Conservation (phyloP, 1,140 invertebrate genomes). For the Drosophila obscura region DNA sequence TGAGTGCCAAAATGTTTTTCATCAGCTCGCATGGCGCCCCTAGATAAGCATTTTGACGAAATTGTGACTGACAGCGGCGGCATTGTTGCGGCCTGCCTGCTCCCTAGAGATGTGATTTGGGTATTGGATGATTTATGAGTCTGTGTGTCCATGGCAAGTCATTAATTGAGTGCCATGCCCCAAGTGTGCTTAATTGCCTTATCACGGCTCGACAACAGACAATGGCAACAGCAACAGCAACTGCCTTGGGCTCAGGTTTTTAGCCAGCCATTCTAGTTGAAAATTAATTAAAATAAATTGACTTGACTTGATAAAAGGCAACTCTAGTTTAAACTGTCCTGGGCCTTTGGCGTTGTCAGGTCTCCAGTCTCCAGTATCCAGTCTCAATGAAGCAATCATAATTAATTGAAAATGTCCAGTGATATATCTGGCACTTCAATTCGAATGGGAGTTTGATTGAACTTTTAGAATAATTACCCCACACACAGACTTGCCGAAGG, state of each 20-base stretch:
- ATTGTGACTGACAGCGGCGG: slow-evolving; percentile 34
- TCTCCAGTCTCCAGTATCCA: not conserved
- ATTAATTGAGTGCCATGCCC: slow-evolving; percentile 67
- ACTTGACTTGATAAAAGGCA: slow-evolving; percentile 4
- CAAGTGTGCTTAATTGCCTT: slow-evolving; percentile 61
- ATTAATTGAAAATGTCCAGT: slow-evolving; percentile 16
- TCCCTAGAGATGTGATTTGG: slow-evolving; percentile 13
- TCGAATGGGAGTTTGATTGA: not conserved
- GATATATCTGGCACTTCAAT: not conserved
- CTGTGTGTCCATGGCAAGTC: slow-evolving; percentile 61
- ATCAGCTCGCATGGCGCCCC: slow-evolving; percentile 11
- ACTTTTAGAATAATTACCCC: not conserved
- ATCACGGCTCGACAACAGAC: slow-evolving; percentile 16
- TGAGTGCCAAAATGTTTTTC: slow-evolving; percentile 38
- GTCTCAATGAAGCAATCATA: not conserved
- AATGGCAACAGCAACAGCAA: slow-evolving; percentile 9
- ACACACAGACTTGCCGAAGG: not conserved
- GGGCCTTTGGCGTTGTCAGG: no score
- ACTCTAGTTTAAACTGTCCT: slow-evolving; percentile 3
- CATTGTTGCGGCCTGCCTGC: not conserved
- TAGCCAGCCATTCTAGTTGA: slow-evolving; percentile 11
- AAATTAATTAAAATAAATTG: slow-evolving; percentile 57
- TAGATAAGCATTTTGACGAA: slow-evolving; percentile 62
- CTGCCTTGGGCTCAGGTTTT: slow-evolving; percentile 19
- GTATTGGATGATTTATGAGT: slow-evolving; percentile 60